These are phyloP conservation scores for Blastobasis lacticolella DNA, from an alignment of 2,888 invertebrate species.

Conservation along the genomic window DNA sequence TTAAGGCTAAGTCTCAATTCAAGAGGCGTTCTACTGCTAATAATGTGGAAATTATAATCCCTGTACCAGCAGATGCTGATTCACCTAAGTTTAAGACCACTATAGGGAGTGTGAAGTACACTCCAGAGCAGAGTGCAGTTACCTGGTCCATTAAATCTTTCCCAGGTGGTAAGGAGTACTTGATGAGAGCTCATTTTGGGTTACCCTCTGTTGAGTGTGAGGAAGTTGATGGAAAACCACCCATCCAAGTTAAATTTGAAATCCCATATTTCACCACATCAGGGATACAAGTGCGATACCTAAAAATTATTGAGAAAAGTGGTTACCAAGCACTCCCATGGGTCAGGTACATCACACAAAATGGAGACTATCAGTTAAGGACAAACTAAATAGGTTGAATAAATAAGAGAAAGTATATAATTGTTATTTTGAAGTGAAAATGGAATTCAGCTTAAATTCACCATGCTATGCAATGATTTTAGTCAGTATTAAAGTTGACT, in stretches of 20 bases:
- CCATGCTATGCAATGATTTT: no score
- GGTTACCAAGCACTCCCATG: slow-evolving; percentile 99
- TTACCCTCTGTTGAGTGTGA: slow-evolving; percentile 96
- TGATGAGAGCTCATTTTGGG: slow-evolving; percentile 98
- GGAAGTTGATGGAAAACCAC: slow-evolving; percentile 96
- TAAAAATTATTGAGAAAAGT: slow-evolving; percentile 99
- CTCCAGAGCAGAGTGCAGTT: slow-evolving; percentile 96
- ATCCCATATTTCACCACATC: slow-evolving; percentile 99
- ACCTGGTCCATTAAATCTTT: slow-evolving; percentile 99
- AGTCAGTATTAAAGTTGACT: no score
- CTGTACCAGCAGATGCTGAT: slow-evolving; percentile 97
- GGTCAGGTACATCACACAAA: slow-evolving; percentile 99
- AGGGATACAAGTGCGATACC: slow-evolving; percentile 96
- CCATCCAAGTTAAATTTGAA: slow-evolving; percentile 99
- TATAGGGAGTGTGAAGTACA: slow-evolving; percentile 97
- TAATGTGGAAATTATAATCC: slow-evolving; percentile 98
- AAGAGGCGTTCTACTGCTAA: slow-evolving; percentile 98
- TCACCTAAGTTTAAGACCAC: slow-evolving; percentile 99
- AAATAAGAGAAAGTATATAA: no score
- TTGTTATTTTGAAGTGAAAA: no score
- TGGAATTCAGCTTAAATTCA: no score
- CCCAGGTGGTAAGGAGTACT: slow-evolving; percentile 97
- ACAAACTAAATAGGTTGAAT: slow-evolving; percentile 78
- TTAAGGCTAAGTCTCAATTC: slow-evolving; percentile 98
- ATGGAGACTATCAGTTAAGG: slow-evolving; percentile 97